phyloP scores from a whole-genome alignment of 2,113 vertebrate species.

The Piliocolobus tephrosceles region DNA sequence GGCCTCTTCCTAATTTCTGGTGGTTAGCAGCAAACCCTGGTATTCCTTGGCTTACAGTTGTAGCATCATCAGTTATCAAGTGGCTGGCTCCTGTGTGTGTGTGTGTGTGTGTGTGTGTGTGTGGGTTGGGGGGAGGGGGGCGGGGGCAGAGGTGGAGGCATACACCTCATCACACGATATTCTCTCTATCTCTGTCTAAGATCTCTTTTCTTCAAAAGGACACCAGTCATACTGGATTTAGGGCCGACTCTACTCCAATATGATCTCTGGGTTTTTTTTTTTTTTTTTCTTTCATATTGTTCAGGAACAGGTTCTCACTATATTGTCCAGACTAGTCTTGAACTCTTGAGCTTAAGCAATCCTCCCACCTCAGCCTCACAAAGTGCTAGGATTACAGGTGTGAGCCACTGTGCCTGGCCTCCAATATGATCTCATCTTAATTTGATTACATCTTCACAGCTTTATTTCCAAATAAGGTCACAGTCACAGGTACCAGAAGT shows the following conservation, averaged over 20 bases:
- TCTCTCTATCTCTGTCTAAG: background rate
- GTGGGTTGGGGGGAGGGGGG: no score
- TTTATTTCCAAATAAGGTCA: background rate
- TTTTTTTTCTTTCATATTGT: no score
- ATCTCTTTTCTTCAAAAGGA: background rate
- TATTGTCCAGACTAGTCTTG: no score
- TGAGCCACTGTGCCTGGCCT: no score
- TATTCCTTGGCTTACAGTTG: background rate
- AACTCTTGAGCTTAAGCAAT: no score
- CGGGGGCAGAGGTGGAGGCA: background rate
- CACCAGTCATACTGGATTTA: background rate
- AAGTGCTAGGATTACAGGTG: no score
- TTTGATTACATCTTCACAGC: background rate
- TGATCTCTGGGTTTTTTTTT: no score
- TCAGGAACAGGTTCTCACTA: no score
- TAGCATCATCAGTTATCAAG: background rate
- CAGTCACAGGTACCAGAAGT: background rate
- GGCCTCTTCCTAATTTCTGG: background rate
- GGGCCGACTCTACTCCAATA: background rate
- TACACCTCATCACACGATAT: background rate
- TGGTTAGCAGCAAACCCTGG: background rate
- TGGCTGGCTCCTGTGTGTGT: accelerated
- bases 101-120: background rate
- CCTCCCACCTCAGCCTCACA: no score
- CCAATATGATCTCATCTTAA: background rate